A percentile compares a stretch with the other conserved stretches of the same genome.
These are phyloP conservation scores for Gymnogyps californianus DNA, from an alignment of 2,113 vertebrate species.

Conservation along the genomic window DNA sequence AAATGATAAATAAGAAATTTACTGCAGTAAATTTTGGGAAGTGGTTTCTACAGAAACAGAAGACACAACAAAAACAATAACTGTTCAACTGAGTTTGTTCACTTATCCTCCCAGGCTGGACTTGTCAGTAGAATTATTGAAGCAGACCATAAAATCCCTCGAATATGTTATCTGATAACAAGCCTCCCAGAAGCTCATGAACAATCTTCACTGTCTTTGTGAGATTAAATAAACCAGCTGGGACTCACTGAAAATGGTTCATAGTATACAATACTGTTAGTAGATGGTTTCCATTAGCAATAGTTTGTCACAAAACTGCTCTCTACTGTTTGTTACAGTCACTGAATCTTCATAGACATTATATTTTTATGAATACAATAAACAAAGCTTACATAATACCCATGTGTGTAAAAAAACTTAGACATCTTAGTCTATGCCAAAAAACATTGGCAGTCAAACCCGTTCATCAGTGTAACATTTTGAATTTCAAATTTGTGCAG, in stretches of 20 bases:
- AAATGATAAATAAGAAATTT: neutral
- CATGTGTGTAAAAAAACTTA: neutral
- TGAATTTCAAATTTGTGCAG: neutral
- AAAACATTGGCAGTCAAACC: neutral
- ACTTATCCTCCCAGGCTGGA: neutral
- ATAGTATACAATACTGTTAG: neutral
- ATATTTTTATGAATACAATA: neutral
- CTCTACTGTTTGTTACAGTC: neutral
- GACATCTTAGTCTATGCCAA: neutral
- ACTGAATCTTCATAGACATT: neutral
- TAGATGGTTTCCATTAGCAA: neutral
- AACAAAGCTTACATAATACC: neutral
- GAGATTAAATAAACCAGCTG: conserved; percentile 23
- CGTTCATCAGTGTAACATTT: neutral
- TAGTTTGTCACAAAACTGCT: neutral
- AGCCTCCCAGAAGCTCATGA: neutral
- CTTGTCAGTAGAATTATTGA: conserved; percentile 45
- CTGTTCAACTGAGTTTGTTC: neutral
- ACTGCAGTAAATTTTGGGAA: neutral
- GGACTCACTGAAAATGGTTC: neutral
- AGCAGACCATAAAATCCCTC: conserved; percentile 16
- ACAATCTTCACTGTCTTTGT: conserved; percentile 9
- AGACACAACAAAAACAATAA: neutral
- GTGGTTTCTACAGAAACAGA: neutral
- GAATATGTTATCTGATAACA: conserved; percentile 29